These are phyloP conservation scores for Heterodera schachtii DNA, from an alignment of 1,140 invertebrate species.

Conservation along the genomic window DNA sequence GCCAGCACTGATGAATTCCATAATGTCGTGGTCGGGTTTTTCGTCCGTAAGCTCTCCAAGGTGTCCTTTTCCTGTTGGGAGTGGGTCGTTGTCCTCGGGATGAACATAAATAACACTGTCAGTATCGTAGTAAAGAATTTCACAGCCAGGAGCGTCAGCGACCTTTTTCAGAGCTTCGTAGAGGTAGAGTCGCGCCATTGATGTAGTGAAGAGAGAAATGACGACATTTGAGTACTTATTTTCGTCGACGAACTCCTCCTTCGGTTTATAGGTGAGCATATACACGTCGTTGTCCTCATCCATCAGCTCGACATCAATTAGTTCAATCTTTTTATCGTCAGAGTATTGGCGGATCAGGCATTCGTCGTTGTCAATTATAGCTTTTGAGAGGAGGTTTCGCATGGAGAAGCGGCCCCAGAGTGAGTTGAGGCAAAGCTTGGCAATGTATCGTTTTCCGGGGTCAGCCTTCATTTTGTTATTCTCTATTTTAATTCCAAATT, in stretches of 20 bases:
- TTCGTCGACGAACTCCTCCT: neutral
- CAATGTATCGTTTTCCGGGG: neutral
- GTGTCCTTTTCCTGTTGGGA: neutral
- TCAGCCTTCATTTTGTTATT: slow-evolving; percentile 1
- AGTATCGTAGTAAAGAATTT: neutral
- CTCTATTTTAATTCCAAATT: neutral
- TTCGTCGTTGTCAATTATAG: neutral
- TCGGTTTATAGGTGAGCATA: slow-evolving; percentile 10
- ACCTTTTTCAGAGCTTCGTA: neutral
- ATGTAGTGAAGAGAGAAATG: neutral
- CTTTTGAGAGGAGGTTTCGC: slow-evolving; percentile 1
- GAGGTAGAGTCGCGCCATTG: neutral
- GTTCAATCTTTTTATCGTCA: slow-evolving; percentile 9
- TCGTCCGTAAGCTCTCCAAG: slow-evolving; percentile 10
- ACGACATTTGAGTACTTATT: neutral
- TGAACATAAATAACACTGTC: neutral
- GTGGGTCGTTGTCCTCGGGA: neutral
- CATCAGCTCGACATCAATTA: neutral
- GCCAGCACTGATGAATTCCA: slow-evolving; percentile 6
- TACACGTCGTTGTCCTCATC: neutral
- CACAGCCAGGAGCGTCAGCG: too few species aligned
- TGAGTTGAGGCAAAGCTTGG: slow-evolving; percentile 9
- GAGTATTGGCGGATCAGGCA: neutral
- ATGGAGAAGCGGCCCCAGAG: slow-evolving; percentile 8
- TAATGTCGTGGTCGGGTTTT: neutral